Conservation (phyloP, 2,888 invertebrate species). For the Drosophila seclusa region DNA sequence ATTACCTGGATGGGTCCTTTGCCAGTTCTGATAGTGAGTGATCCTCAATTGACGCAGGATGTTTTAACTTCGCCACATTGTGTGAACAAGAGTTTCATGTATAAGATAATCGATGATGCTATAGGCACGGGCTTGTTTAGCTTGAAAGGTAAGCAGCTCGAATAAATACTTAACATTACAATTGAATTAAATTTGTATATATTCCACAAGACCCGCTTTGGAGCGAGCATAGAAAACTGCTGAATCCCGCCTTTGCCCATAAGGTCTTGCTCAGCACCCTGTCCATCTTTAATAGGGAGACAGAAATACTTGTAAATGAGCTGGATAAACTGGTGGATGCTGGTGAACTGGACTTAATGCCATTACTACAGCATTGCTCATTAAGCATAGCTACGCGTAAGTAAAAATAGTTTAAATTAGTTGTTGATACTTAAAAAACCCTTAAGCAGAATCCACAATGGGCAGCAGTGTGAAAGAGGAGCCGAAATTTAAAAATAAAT, state of each 20-base stretch:
- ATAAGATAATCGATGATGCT: conserved; percentile 64
- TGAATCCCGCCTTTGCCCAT: conserved; percentile 77
- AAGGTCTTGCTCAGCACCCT: conserved; percentile 75
- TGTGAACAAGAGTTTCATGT: conserved; percentile 63
- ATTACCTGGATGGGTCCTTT: conserved; percentile 76
- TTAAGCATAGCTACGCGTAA: conserved; percentile 71
- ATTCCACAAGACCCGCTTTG: conserved; percentile 62
- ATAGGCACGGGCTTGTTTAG: conserved; percentile 70
- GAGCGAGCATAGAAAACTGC: conserved; percentile 70
- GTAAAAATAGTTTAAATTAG: conserved; percentile 7
- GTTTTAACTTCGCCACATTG: conserved; percentile 71
- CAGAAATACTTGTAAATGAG: conserved; percentile 46
- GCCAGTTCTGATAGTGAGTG: conserved; percentile 72
- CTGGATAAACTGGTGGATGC: conserved; percentile 47
- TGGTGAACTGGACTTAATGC: conserved; percentile 51
- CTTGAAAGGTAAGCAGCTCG: conserved; percentile 45
- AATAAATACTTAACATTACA: conserved; percentile 11
- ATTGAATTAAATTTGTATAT: background rate
- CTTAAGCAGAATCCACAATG: conserved; percentile 45
- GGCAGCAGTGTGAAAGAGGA: conserved; percentile 32
- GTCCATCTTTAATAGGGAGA: conserved; percentile 73
- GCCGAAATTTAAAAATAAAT: conserved; percentile 18
- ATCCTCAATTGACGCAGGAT: conserved; percentile 69
- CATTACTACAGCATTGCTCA: conserved; percentile 47
- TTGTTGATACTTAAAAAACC: background rate